Base-by-base conservation (phyloP, 2,113 vertebrate genomes). In the Oreocharis arfaki region DNA sequence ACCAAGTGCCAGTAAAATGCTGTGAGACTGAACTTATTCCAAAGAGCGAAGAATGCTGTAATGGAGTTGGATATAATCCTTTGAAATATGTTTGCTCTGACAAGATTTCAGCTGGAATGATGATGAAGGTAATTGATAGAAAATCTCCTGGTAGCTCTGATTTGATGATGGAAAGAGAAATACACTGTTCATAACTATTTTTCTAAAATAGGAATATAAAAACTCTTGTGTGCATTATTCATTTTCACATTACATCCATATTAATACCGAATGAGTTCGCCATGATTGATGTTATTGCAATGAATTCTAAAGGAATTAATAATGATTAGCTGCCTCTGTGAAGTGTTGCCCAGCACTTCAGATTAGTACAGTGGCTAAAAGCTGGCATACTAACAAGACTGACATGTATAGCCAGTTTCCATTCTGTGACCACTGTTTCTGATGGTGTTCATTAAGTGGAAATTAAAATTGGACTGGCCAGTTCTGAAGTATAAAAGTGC, bases 21-120 rank as follows among this genome's bases (percentile, higher is more conserved):
- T 99, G 99, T 92, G 98, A 98, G 91, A 98, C 98, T 90, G 98
- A 98, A 97, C 98, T 99, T 97, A 98, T 99, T 97, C 98, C 97
- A 96, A 97, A 97, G 96, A 98, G 97, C 37, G 98, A 99, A 96
- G 95, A 97, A 97, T 99, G 99, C 98, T 99, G 99, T 97, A 98
- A 97, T 92, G 99, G 99, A 91, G 98, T 99, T 96, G 98, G 99
- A 95, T 99, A 99, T 96, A 97, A 99, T 98, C 98, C 99, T 90
- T 97, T 97, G 94, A 98, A 98, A 97, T 98, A 98, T 95, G 98
- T 99, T 97, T 99, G 99, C 96, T 98, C 99, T 94, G 98, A 99
- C 98, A 98, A 97, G 96, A 97, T 98, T 95, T 99, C 98, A 83
- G 93, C 98, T 76, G 98, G 98, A 97, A 97, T 98, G 95, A 89